Evolutionary conservation across 2,113 vertebrate genomes (phyloP), one percentile per base, ranked within the genome.

Genomic region (Seriola quinqueradiata): DNA sequence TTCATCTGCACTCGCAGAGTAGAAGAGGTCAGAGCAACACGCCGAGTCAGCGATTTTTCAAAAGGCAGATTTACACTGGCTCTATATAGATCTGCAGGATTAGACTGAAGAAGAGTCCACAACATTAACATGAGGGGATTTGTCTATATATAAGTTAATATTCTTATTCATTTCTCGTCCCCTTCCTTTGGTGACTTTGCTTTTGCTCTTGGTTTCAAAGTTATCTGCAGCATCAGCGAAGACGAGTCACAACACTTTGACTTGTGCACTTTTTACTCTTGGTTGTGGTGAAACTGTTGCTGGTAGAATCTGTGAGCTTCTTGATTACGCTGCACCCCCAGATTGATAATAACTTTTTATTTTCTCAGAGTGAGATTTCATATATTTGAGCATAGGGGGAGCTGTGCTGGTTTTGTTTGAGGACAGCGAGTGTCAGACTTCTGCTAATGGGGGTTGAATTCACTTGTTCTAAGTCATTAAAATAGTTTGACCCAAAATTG

Each of bases 41-140:
- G 0, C 8, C 40, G 36, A 73, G 79, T 91, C 84, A 90, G 87
- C 78, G 8, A 2, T 76, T 81, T 84, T 63, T 32, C 28, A 28
- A 48, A 19, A 34, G 78, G 67, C 74, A 79, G 57, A 84, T 87
- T 84, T 63, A 71, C 65, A 36, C 54, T 34, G 32, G 32, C 48
- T 59, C 59, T 46, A 44, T 25, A 54, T 25, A 54, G 13, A 48
- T 77, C 84, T 64, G 6, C 67, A 77, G 71, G 81, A 90, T 88
- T 84, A 86, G 14, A 75, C 66, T 32, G 4, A 19, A 63, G 59
- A 78, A 68, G 42, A 70, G 46, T 65, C 58, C 19, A 63, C 66
- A 40, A 55, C 70, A 36, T 81, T 75, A 54, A 81, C 70, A 82
- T 40, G 10, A 72, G 46, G 57, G 72, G 78, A 76, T 88, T 70